Conservation (phyloP, 1,140 invertebrate species). For the Lucilia sericata region DNA sequence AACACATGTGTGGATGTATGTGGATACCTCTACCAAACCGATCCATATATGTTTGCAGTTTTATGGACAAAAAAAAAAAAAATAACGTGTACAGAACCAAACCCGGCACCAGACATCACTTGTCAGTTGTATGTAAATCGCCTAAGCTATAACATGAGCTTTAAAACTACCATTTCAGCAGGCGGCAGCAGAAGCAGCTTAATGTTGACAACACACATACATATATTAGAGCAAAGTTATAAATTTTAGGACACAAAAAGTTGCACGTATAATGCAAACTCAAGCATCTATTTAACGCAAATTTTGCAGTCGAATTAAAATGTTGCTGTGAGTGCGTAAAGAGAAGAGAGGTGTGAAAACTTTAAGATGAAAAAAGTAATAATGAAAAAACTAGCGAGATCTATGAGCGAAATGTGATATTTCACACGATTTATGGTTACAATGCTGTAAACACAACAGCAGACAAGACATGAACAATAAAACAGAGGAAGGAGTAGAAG, state of each 20-base stretch:
- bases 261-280: background rate
- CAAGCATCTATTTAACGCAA: background rate
- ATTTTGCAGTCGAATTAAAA: background rate
- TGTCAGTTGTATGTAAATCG: conserved; percentile 35
- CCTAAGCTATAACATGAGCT: conserved; percentile 38
- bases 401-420: conserved; percentile 65
- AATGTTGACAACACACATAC: conserved; percentile 9
- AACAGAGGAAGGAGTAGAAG: background rate
- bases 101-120: conserved; percentile 14
- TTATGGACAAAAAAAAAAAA: background rate
- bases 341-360: conserved; percentile 3
- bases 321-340: background rate
- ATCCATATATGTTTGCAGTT: too few relatives aligned
- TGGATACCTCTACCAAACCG: background rate
- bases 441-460: conserved; percentile 55
- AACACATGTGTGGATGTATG: background rate
- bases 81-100: background rate
- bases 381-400: background rate
- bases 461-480: conserved; percentile 26
- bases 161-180: conserved; percentile 19
- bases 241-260: conserved; percentile 18
- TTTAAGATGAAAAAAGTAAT: background rate
- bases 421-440: conserved; percentile 68
- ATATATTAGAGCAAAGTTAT: background rate
- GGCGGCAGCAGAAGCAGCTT: background rate